phyloP scores from a whole-genome alignment of 1,140 invertebrate species.

The Hydropsyche tenuis region DNA sequence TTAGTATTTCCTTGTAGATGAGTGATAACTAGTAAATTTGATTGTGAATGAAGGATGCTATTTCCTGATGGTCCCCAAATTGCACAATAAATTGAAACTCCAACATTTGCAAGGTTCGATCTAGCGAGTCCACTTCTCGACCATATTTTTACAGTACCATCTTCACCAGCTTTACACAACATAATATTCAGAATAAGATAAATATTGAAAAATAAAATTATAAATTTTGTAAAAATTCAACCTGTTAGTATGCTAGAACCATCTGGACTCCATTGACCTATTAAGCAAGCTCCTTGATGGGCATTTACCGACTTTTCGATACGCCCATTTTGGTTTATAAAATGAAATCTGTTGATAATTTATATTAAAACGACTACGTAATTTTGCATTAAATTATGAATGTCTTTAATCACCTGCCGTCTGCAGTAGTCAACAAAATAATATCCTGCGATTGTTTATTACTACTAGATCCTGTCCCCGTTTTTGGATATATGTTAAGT shows the following conservation, averaged over 20 bases:
- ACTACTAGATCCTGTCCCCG: constrained; percentile 59
- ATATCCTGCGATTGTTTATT: constrained; percentile 81
- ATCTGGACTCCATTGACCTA: constrained; percentile 90
- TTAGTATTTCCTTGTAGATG: constrained; percentile 89
- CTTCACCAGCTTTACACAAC: constrained; percentile 81
- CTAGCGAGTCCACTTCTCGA: constrained; percentile 94
- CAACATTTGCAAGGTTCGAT: constrained; percentile 85
- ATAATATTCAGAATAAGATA: constrained; percentile 2
- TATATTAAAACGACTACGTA: constrained; percentile 17
- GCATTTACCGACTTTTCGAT: constrained; percentile 93
- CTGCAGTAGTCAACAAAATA: constrained; percentile 86
- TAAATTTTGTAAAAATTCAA: constrained; percentile 39
- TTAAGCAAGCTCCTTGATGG: constrained; percentile 89
- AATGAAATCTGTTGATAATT: constrained; percentile 72
- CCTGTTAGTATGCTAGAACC: constrained; percentile 89
- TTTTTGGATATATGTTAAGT: constrained; percentile 80
- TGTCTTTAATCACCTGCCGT: constrained; percentile 69
- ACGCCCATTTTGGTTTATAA: constrained; percentile 86
- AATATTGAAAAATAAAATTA: not conserved
- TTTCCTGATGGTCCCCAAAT: constrained; percentile 89
- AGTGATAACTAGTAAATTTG: constrained; percentile 86
- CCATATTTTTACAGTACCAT: constrained; percentile 97
- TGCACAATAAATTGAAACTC: constrained; percentile 79
- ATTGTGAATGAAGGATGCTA: constrained; percentile 84
- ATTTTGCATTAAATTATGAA: constrained; percentile 20